phyloP scores from a whole-genome alignment of 1,140 invertebrate genomes.

The Latrodectus geometricus region DNA sequence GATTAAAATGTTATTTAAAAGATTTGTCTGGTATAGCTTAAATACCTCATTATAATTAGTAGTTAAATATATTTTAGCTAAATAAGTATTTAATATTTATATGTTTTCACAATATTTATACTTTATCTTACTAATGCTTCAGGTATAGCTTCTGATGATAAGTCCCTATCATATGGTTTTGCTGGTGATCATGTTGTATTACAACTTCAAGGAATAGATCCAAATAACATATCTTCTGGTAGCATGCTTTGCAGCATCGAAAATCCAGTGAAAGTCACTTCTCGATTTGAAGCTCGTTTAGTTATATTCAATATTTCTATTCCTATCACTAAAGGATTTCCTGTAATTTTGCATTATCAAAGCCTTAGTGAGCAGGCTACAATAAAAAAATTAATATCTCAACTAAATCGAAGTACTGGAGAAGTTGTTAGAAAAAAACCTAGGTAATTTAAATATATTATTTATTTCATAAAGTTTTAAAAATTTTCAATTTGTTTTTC shows the following conservation, averaged over 20 bases:
- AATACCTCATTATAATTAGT: no score
- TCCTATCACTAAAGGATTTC: slow-evolving; percentile 83
- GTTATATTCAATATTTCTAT: slow-evolving; percentile 93
- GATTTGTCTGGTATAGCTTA: no score
- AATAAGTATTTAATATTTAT: no score
- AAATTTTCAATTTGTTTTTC: neutral
- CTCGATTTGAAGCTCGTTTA: slow-evolving; percentile 88
- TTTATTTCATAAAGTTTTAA: slow-evolving; percentile 21
- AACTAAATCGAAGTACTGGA: slow-evolving; percentile 90
- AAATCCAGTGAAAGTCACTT: slow-evolving; percentile 82
- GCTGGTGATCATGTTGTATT: slow-evolving; percentile 93
- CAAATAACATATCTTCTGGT: slow-evolving; percentile 83
- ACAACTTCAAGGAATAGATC: slow-evolving; percentile 80
- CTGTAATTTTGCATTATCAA: slow-evolving; percentile 90
- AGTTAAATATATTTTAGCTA: no score
- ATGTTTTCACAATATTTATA: no score
- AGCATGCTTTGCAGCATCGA: slow-evolving; percentile 85
- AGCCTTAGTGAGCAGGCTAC: slow-evolving; percentile 89
- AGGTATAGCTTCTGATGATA: slow-evolving; percentile 81
- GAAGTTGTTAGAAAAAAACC: slow-evolving; percentile 92
- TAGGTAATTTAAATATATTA: slow-evolving; percentile 70
- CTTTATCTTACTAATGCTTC: neutral
- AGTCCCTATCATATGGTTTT: slow-evolving; percentile 80
- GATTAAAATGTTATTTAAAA: no score
- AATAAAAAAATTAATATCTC: slow-evolving; percentile 85